Conservation (phyloP, 1,140 invertebrate species). For the Ceratina japonica region DNA sequence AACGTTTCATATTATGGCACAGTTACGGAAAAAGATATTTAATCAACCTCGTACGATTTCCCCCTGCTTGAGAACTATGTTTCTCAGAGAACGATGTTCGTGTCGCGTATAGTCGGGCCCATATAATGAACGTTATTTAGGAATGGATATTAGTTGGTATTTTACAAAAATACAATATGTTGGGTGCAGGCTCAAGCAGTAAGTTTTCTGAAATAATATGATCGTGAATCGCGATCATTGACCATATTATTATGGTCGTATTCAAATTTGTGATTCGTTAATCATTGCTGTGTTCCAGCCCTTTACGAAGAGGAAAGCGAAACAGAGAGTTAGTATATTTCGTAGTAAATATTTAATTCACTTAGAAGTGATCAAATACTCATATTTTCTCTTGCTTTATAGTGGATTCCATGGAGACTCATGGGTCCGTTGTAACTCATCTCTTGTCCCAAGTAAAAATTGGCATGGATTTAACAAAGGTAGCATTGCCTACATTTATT, state of each 20-base stretch:
- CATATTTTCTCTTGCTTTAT: constrained; percentile 40
- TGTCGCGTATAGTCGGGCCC: constrained; percentile 34
- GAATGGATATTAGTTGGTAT: constrained; percentile 70
- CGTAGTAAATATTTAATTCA: constrained; percentile 17
- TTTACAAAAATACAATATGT: constrained; percentile 64
- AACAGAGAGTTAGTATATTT: constrained; percentile 83
- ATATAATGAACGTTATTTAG: constrained; percentile 51
- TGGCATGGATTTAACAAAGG: constrained; percentile 99
- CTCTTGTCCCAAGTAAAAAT: constrained; percentile 97
- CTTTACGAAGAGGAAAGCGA: constrained; percentile 94
- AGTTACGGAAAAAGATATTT: neutral
- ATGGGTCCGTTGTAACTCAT: constrained; percentile 96
- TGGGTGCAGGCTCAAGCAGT: constrained; percentile 67
- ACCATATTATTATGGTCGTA: too few species aligned
- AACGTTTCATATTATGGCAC: constrained; percentile 43
- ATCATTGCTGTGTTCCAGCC: constrained; percentile 80
- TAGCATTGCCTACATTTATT: constrained; percentile 97
- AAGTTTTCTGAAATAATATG: constrained; percentile 56
- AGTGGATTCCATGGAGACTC: constrained; percentile 92
- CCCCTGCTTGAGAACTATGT: constrained; percentile 12
- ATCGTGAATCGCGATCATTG: neutral
- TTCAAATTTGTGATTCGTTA: too few species aligned
- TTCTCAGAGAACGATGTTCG: constrained; percentile 17
- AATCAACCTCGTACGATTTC: constrained; percentile 10
- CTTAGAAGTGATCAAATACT: neutral